Percentiles rank a stretch among this genome's conserved stretches.
Evolutionary conservation across 2,888 invertebrate genomes (phyloP).

Genomic region (Erebia epiphron): DNA sequence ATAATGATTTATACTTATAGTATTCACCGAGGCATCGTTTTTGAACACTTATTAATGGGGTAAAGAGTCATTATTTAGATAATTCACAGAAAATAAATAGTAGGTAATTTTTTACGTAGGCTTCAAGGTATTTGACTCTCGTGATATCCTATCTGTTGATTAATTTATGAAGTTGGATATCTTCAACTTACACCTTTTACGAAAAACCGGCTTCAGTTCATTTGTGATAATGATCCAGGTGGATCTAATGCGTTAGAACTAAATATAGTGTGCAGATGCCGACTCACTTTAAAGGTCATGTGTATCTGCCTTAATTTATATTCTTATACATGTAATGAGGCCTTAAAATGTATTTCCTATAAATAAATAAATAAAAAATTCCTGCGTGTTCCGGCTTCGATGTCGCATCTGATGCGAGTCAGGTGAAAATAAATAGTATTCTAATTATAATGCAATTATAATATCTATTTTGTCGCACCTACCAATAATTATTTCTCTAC

Average conservation of each 20-base stretch:
- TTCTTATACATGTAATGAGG: conserved; percentile 38
- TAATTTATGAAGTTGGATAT: not conserved
- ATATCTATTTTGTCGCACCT: not conserved
- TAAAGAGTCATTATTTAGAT: no score
- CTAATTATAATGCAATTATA: conserved; percentile 15
- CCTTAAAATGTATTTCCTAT: conserved; percentile 18
- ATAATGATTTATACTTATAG: no score
- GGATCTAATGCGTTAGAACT: conserved; percentile 47
- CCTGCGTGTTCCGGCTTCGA: conserved; percentile 16
- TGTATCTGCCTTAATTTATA: conserved; percentile 42
- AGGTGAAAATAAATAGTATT: conserved; percentile 10
- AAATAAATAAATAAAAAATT: conserved; percentile 17
- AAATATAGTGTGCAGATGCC: conserved; percentile 48
- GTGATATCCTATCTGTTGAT: not conserved
- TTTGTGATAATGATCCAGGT: conserved; percentile 30
- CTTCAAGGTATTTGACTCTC: no score
- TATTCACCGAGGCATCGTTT: no score
- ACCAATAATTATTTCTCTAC: not conserved
- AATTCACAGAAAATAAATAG: no score
- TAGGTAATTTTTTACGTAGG: no score
- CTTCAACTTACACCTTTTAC: conserved; percentile 26
- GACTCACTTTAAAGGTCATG: conserved; percentile 44
- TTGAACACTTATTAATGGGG: no score
- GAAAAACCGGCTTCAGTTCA: conserved; percentile 38
- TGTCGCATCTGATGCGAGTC: conserved; percentile 7